Evolutionary conservation across 1,140 invertebrate genomes (phyloP), one percentile per base, ranked within the genome.

Genomic region (Saccostrea cuccullata): DNA sequence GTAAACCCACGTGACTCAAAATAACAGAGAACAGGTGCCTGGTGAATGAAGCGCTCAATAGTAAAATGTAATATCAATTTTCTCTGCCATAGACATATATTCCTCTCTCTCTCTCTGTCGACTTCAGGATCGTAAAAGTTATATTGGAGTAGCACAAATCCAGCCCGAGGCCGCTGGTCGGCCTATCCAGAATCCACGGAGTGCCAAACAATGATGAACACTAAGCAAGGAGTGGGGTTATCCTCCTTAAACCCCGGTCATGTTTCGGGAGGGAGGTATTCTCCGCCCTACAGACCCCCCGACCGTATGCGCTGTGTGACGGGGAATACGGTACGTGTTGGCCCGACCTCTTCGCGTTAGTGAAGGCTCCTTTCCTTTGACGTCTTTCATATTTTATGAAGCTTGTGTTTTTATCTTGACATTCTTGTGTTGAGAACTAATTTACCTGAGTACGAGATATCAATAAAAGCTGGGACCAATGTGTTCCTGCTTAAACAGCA

Each of bases 341-440:
- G 55, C 47, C 36, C 47, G 58, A 64, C 55, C 67, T 87, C 58
- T 88, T 83, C 91, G 90, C 90, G 92, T 92, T 91, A 92, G 89
- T 88, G 91, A 92, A 85, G 64, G 82, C 82, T 67, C 85, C 87
- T 87, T 88, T 90, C 91, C 90, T 91, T 93, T 91, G 91, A 86
- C 58, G 85, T 91, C 89, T 92, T 93, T 92, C 92, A 93, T 92
- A 92, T 92, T 92, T 92, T 91, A 93, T 93, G 92, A 92, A 93
- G 90, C 88, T 47, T 77, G 86, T 91, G 89, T 77, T 77, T 77
- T 89, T 88, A 90, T 90, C 87, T 88, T 89, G 70, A 12, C 55
- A 86, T 55, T 40, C 30, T 56, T 55, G 73, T 83, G 30, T 67
- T 86, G 86, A 67, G 82, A 86, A 64, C 73, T 58, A 60, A 67